Evolutionary conservation across 2,797 vertebrate species (phyloP).

Genomic region (Tapirus indicus): DNA sequence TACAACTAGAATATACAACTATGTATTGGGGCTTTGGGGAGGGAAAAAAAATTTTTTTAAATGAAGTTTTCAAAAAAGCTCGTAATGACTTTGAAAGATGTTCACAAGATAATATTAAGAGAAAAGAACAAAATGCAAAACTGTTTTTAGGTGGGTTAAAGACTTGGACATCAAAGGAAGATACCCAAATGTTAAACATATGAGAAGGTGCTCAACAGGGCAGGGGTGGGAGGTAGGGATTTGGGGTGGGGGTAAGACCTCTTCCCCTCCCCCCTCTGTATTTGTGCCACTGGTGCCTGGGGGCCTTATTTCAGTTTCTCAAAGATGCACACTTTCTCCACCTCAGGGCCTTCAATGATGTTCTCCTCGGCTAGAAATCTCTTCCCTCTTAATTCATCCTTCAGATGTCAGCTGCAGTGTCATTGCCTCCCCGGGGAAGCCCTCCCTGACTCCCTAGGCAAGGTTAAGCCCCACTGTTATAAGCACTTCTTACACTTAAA

Average conservation of each 20-base stretch:
- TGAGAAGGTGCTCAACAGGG: neutral
- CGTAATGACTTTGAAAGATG: neutral
- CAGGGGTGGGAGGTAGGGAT: neutral
- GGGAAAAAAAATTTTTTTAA: neutral
- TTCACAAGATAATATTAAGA: neutral
- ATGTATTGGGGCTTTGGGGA: too few species aligned
- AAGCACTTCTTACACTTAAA: neutral
- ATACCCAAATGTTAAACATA: neutral
- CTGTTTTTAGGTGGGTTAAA: neutral
- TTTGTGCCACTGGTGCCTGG: neutral
- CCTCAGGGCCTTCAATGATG: neutral
- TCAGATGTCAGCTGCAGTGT: neutral
- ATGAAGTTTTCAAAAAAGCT: neutral
- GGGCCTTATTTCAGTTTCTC: neutral
- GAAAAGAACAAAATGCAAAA: neutral
- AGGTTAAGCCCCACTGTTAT: neutral
- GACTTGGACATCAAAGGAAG: neutral
- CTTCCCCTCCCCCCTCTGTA: neutral
- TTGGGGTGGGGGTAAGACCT: too few species aligned
- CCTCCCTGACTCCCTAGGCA: conserved; percentile 12
- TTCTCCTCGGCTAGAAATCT: neutral
- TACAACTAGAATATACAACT: too few species aligned
- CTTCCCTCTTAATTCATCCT: neutral
- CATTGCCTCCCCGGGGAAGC: neutral
- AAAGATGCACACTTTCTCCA: neutral